These are phyloP conservation scores for Leptestheria dahalacensis DNA, from an alignment of 1,140 invertebrate genomes.

Conservation along the genomic window DNA sequence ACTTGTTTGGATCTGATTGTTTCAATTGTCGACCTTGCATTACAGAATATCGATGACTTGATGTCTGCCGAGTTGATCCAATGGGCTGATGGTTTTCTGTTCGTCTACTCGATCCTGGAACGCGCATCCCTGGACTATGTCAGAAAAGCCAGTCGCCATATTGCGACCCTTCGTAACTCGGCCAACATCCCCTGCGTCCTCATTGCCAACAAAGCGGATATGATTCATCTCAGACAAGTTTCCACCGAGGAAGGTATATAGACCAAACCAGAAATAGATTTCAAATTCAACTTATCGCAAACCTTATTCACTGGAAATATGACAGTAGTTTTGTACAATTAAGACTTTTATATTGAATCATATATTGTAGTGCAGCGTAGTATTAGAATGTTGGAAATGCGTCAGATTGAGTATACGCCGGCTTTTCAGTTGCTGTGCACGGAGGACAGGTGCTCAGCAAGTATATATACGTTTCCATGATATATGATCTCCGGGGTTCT, in stretches of 20 bases:
- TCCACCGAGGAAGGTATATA: slow-evolving; percentile 55
- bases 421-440: too few relatives aligned
- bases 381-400: too few relatives aligned
- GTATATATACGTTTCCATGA: too few relatives aligned
- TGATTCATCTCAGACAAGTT: slow-evolving; percentile 80
- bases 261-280: neutral
- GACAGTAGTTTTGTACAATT: neutral
- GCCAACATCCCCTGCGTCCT: slow-evolving; percentile 44
- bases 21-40: too few relatives aligned
- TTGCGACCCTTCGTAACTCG: slow-evolving; percentile 40
- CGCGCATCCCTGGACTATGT: slow-evolving; percentile 70
- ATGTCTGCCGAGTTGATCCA: slow-evolving; percentile 57
- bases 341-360: too few relatives aligned
- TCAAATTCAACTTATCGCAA: neutral
- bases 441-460: too few relatives aligned
- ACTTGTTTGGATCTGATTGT: slow-evolving; percentile 11
- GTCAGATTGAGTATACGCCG: too few relatives aligned
- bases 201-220: slow-evolving; percentile 82
- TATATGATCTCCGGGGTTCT: too few relatives aligned
- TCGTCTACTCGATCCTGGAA: slow-evolving; percentile 86
- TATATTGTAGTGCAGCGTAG: too few relatives aligned
- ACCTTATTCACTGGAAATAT: neutral
- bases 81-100: slow-evolving; percentile 75
- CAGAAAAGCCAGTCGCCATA: slow-evolving; percentile 50
- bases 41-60: slow-evolving; percentile 47